phyloP scores from a whole-genome alignment of 2,888 invertebrate species.

The Leucophenga montana region DNA sequence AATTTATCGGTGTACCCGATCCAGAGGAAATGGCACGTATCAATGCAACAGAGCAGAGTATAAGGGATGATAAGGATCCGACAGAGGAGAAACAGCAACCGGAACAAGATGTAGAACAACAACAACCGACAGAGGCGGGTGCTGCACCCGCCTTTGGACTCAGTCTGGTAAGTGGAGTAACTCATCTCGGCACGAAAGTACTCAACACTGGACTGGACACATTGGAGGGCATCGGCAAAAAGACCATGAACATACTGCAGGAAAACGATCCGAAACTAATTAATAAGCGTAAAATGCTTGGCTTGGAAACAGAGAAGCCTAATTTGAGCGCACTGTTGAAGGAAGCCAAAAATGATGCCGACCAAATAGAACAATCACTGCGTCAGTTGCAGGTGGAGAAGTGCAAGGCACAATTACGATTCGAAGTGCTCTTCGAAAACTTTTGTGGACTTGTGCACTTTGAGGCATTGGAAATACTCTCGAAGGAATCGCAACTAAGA shows the following conservation, averaged over 20 bases:
- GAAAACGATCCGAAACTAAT: constrained; percentile 93
- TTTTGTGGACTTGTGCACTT: constrained; percentile 90
- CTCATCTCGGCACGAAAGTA: constrained; percentile 78
- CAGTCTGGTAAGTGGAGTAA: constrained; percentile 62
- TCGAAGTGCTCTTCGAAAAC: constrained; percentile 89
- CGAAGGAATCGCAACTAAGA: constrained; percentile 84
- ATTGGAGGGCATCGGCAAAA: constrained; percentile 93
- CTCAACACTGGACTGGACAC: constrained; percentile 88
- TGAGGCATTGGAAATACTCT: constrained; percentile 93
- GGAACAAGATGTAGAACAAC: constrained; percentile 7
- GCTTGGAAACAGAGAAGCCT: constrained; percentile 66
- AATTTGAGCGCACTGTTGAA: constrained; percentile 74
- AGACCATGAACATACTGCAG: constrained; percentile 93
- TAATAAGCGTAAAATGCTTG: constrained; percentile 76
- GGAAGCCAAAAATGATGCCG: constrained; percentile 81
- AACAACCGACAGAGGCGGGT: constrained; percentile 1
- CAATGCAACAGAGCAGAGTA: constrained; percentile 55
- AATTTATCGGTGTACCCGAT: constrained; percentile 86
- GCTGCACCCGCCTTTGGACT: constrained; percentile 54
- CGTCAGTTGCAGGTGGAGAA: constrained; percentile 64
- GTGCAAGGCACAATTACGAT: constrained; percentile 76
- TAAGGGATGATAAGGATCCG: too few relatives aligned
- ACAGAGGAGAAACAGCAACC: constrained; percentile 20
- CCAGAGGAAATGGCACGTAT: constrained; percentile 83
- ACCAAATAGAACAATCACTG: constrained; percentile 70